These are phyloP conservation scores for Cataglyphis albicans DNA, from an alignment of 2,888 invertebrate genomes.

Conservation along the genomic window DNA sequence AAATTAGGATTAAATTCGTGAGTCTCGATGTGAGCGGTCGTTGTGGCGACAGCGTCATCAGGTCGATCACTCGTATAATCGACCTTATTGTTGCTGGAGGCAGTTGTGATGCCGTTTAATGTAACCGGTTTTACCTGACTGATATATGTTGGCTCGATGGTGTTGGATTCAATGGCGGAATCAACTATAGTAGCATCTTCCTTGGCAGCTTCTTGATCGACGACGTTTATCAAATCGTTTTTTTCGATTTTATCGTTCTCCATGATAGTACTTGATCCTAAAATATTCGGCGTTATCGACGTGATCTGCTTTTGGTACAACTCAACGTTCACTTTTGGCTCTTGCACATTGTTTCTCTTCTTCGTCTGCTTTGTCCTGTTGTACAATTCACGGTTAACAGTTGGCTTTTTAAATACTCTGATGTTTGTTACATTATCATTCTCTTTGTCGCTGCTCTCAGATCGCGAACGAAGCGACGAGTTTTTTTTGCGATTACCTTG, in stretches of 20 bases:
- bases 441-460: constrained; percentile 55
- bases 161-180: constrained; percentile 37
- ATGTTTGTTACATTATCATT: constrained; percentile 73
- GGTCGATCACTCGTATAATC: constrained; percentile 22
- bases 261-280: not conserved
- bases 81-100: not conserved
- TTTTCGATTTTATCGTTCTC: constrained; percentile 18
- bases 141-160: not conserved
- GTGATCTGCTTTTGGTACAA: not conserved
- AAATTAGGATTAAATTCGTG: constrained; percentile 34
- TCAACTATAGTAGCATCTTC: not conserved
- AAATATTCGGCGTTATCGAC: not conserved
- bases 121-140: constrained; percentile 21
- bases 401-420: constrained; percentile 69
- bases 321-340: not conserved
- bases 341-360: constrained; percentile 58
- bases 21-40: constrained; percentile 15
- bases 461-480: constrained; percentile 58
- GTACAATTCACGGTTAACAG: constrained; percentile 61
- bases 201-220: constrained; percentile 33
- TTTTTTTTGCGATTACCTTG: constrained; percentile 55
- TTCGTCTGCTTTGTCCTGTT: constrained; percentile 60
- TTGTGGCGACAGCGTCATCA: constrained; percentile 5
- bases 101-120: constrained; percentile 44
- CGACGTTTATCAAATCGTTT: constrained; percentile 12